Evolutionary conservation across 2,113 vertebrate genomes (phyloP).

Genomic region (Uropsilus gracilis): DNA sequence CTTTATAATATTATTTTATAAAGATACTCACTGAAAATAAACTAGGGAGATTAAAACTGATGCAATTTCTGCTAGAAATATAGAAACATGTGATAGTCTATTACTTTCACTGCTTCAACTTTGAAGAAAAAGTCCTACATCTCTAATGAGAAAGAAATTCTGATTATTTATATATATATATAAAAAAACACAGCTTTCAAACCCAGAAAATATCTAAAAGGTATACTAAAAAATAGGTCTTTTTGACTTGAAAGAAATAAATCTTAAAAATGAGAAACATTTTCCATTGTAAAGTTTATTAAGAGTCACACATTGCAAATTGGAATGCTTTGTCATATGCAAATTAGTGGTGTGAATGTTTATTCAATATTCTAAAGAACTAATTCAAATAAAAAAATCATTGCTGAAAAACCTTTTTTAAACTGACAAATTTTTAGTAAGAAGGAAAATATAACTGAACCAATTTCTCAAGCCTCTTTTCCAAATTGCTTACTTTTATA

Average conservation of each 20-base stretch:
- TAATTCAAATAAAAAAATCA: slow-evolving; percentile 26
- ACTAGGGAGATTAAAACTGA: not conserved
- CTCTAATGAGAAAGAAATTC: not conserved
- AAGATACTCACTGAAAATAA: not conserved
- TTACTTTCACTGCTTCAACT: not conserved
- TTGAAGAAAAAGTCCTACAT: not conserved
- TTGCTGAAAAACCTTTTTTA: not conserved
- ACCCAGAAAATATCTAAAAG: not conserved
- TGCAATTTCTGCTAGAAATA: not conserved
- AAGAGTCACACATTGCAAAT: not conserved
- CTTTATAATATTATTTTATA: not conserved
- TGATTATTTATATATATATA: not conserved
- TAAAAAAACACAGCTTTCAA: not conserved
- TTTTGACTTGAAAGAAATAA: not conserved
- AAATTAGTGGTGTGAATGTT: slow-evolving; percentile 23
- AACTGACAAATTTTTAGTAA: slow-evolving; percentile 4
- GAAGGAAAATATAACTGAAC: not conserved
- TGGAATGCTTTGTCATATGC: not conserved
- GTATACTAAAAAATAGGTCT: not conserved
- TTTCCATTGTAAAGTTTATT: not conserved
- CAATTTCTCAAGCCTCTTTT: not conserved
- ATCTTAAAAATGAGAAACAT: not conserved
- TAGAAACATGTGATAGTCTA: not conserved
- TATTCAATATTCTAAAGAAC: slow-evolving; percentile 9
- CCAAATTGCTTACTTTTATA: not conserved